phyloP scores from a whole-genome alignment of 2,888 invertebrate genomes.

The Plebejus anna region DNA sequence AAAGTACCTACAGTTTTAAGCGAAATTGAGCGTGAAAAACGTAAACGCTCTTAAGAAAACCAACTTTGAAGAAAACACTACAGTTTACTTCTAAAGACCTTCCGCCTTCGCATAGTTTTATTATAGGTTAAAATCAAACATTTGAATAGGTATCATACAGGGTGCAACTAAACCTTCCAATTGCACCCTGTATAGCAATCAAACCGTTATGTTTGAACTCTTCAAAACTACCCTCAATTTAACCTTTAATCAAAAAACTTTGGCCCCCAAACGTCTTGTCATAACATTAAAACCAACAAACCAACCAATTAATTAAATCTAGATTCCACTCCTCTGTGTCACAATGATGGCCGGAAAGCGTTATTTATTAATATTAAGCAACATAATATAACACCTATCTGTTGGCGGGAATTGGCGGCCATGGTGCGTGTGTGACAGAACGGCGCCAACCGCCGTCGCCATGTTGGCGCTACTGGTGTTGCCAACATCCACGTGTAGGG shows the following conservation, averaged over 20 bases:
- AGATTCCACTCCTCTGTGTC: background rate
- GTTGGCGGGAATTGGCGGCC: conserved; percentile 48
- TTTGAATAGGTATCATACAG: no score
- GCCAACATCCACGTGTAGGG: conserved; percentile 13
- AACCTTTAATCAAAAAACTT: background rate
- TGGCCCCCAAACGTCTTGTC: background rate
- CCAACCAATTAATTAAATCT: background rate
- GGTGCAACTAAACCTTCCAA: no score
- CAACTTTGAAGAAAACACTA: no score
- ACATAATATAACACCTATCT: conserved; percentile 22
- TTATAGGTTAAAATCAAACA: no score
- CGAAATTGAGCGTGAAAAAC: no score
- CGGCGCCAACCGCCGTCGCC: conserved; percentile 60
- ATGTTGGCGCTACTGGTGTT: conserved; percentile 42
- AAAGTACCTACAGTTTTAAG: no score
- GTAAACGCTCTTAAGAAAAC: no score
- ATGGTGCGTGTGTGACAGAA: conserved; percentile 62
- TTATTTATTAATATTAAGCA: conserved; percentile 33
- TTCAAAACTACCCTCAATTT: background rate
- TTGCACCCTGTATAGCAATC: no score
- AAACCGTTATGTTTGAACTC: no score
- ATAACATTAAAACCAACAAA: background rate
- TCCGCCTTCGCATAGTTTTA: no score
- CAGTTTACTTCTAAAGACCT: no score
- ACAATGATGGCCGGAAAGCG: background rate